Evolutionary conservation across 1,140 invertebrate genomes (phyloP).

Genomic region (Elymnias hypermnestra): DNA sequence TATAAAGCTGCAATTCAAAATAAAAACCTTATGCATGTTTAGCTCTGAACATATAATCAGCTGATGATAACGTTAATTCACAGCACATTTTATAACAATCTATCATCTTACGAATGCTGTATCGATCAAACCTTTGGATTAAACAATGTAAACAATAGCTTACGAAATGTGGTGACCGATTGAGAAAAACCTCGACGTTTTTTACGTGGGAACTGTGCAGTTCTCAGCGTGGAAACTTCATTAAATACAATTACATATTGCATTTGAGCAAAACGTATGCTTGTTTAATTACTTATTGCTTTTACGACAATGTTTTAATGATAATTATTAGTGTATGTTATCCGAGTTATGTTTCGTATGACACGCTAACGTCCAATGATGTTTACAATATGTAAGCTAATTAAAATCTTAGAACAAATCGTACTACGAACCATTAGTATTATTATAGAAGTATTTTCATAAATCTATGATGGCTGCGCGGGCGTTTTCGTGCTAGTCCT

Average conservation of each 20-base stretch:
- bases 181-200: constrained; percentile 28
- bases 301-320: constrained; percentile 14
- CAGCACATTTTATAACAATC: background rate
- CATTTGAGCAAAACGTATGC: constrained; percentile 11
- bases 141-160: constrained; percentile 24
- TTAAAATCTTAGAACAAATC: too few species aligned
- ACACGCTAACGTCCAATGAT: too few species aligned
- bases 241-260: constrained; percentile 18
- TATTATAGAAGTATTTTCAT: too few species aligned
- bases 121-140: constrained; percentile 25
- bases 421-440: too few species aligned
- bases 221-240: constrained; percentile 22
- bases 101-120: background rate
- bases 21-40: too few species aligned
- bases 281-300: constrained; percentile 16
- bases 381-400: too few species aligned
- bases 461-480: too few species aligned
- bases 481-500: too few species aligned
- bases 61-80: too few species aligned
- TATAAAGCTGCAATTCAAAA: too few species aligned
- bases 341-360: background rate
- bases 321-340: background rate
- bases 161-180: constrained; percentile 31
- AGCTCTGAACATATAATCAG: too few species aligned
- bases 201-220: constrained; percentile 26